Conservation (phyloP, 2,797 vertebrate genomes). For the Chrysocyon brachyurus region DNA sequence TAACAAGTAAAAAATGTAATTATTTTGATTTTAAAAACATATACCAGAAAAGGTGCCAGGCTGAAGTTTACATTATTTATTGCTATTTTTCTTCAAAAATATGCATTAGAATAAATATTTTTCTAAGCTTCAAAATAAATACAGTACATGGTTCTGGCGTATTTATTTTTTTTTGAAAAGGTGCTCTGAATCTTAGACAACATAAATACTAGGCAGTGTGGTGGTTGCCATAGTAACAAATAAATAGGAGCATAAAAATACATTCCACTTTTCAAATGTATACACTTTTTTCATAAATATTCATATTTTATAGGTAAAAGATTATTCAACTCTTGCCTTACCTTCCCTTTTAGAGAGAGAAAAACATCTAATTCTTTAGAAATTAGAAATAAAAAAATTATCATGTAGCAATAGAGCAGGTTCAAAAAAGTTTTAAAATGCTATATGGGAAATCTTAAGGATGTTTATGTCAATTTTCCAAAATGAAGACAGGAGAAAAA, state of each 20-base stretch:
- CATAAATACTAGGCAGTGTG: slow-evolving; percentile 82
- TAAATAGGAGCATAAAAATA: slow-evolving; percentile 81
- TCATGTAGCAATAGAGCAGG: background rate
- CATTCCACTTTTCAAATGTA: slow-evolving; percentile 78
- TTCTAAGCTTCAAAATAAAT: slow-evolving; percentile 77
- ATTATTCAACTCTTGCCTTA: slow-evolving; percentile 66
- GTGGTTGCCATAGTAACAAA: slow-evolving; percentile 80
- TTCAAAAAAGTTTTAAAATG: slow-evolving; percentile 63
- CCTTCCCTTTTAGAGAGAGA: slow-evolving; percentile 46
- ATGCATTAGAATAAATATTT: slow-evolving; percentile 82
- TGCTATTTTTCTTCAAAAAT: slow-evolving; percentile 74
- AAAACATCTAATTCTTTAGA: slow-evolving; percentile 57
- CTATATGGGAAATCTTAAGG: background rate
- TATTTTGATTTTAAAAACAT: slow-evolving; percentile 74
- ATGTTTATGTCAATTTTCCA: slow-evolving; percentile 56
- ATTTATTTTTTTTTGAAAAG: slow-evolving; percentile 82
- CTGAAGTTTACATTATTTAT: slow-evolving; percentile 76
- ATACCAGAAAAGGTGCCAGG: slow-evolving; percentile 56
- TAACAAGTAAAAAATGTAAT: slow-evolving; percentile 69
- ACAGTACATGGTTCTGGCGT: slow-evolving; percentile 69
- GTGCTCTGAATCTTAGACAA: slow-evolving; percentile 79
- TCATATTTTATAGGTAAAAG: slow-evolving; percentile 76
- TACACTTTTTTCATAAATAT: slow-evolving; percentile 78
- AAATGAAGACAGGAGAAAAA: slow-evolving; percentile 41
- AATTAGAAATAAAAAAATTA: slow-evolving; percentile 55